Percentiles rank a stretch among this genome's conserved stretches.
Conservation (phyloP, 92 coral and sea anemone genomes). For the Zoanthus solanderi region DNA sequence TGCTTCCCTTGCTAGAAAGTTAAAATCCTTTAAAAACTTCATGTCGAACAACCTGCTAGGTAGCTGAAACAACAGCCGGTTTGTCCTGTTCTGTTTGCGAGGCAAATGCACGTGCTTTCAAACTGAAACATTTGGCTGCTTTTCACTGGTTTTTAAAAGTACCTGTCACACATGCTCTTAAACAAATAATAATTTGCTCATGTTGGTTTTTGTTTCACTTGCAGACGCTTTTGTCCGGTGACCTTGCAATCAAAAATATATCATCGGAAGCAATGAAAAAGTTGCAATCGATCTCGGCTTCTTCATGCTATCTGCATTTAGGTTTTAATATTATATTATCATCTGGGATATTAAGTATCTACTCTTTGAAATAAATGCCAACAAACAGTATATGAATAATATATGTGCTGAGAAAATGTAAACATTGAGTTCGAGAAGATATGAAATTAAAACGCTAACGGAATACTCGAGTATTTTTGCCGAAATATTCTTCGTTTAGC, state of each 20-base stretch:
- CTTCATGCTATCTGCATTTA: background rate
- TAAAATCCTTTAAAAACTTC: background rate
- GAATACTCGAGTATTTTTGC: background rate
- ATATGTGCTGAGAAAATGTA: conserved; percentile 43
- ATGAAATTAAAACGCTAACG: background rate
- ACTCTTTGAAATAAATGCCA: conserved; percentile 40
- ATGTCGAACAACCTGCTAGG: background rate
- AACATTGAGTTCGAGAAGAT: conserved; percentile 27
- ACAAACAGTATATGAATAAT: conserved; percentile 40
- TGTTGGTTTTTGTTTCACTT: conserved; percentile 21
- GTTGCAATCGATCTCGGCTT: background rate
- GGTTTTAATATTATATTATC: background rate
- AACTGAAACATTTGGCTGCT: conserved; percentile 6
- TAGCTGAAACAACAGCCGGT: background rate
- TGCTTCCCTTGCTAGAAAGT: background rate
- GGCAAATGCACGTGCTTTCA: conserved; percentile 15
- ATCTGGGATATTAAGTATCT: conserved; percentile 1
- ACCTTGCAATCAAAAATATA: background rate
- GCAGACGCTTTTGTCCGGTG: conserved; percentile 11
- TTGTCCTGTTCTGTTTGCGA: background rate
- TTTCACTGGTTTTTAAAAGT: conserved; percentile 22
- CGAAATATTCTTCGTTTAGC: background rate
- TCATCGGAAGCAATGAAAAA: background rate
- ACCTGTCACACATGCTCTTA: conserved; percentile 39
- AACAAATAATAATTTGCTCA: conserved; percentile 16